A percentile compares a stretch with the other conserved stretches of the same genome.
These are phyloP conservation scores for Heterodera carotae DNA, from an alignment of 1,140 invertebrate genomes.

Conservation along the genomic window DNA sequence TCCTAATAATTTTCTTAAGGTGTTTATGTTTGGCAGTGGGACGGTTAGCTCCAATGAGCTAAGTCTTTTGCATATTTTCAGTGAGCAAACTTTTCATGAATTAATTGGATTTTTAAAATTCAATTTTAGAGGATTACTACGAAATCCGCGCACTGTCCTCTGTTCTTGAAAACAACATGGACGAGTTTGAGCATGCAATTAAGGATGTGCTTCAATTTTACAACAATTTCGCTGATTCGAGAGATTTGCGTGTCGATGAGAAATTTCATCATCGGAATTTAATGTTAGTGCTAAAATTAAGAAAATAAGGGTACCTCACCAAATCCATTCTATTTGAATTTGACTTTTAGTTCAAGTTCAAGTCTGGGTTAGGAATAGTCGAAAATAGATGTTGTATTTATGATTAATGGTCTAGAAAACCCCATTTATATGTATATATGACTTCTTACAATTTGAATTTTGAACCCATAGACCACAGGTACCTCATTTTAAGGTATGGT, in stretches of 20 bases:
- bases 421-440: too few species aligned
- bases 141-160: slow-evolving; percentile 1
- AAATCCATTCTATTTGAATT: too few species aligned
- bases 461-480: too few species aligned
- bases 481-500: neutral
- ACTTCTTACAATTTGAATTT: too few species aligned
- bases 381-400: neutral
- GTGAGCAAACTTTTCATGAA: neutral
- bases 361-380: neutral
- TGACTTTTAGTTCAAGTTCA: too few species aligned
- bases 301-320: too few species aligned
- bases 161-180: neutral
- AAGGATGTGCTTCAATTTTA: slow-evolving; percentile 10
- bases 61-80: neutral
- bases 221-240: neutral
- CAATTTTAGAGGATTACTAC: neutral
- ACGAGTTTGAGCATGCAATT: slow-evolving; percentile 3
- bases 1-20: neutral
- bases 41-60: neutral
- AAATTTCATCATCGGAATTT: neutral
- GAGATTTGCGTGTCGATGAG: neutral
- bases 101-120: neutral
- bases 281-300: neutral
- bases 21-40: neutral
- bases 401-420: neutral